Conservation (phyloP, 2,797 vertebrate genomes). For the Syngnathus acus region DNA sequence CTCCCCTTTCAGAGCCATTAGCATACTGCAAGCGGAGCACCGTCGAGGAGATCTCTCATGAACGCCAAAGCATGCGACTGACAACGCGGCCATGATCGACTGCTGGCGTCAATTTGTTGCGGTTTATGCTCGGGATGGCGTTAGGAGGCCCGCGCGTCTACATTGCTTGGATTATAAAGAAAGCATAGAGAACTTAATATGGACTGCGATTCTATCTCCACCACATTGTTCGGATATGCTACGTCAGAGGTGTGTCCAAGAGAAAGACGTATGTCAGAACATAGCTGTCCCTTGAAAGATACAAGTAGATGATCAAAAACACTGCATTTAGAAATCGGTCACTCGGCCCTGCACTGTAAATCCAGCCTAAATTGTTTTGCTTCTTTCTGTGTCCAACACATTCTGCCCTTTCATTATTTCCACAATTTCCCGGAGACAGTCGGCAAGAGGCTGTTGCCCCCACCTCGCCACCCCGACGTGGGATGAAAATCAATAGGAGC, state of each 20-base stretch:
- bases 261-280: too few species aligned
- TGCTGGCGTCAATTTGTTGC: conserved; percentile 26
- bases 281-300: not conserved
- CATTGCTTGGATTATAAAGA: not conserved
- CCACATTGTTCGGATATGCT: too few species aligned
- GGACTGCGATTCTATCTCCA: too few species aligned
- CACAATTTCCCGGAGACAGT: conserved; percentile 45
- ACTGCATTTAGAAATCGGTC: not conserved
- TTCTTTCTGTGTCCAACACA: conserved; percentile 30
- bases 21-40: conserved; percentile 47
- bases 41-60: conserved; percentile 54
- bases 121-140: conserved; percentile 27
- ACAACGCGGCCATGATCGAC: conserved; percentile 57
- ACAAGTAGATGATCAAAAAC: not conserved
- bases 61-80: conserved; percentile 63
- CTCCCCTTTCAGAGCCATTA: conserved; percentile 63
- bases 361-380: not conserved
- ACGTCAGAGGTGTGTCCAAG: too few species aligned
- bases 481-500: conserved; percentile 62
- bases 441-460: conserved; percentile 21
- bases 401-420: conserved; percentile 54
- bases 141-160: conserved; percentile 17
- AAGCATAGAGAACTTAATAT: too few species aligned
- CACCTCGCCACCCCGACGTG: conserved; percentile 19
- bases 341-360: not conserved